Percentiles rank a stretch among this genome's conserved stretches.
Conservation (phyloP, 2,888 invertebrate genomes). For the Chouioia cunea region DNA sequence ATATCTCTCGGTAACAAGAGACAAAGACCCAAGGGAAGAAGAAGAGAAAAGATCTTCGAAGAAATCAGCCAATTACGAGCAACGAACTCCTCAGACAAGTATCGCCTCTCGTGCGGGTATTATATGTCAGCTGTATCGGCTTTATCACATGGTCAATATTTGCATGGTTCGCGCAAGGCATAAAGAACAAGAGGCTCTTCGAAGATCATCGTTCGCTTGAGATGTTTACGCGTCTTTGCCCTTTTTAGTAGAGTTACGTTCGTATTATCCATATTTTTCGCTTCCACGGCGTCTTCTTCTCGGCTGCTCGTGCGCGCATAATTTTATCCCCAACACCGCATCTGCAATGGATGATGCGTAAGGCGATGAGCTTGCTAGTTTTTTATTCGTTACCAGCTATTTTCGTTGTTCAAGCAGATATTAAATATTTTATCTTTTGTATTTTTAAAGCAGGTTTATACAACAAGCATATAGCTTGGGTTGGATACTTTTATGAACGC, state of each 20-base stretch:
- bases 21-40: too few relatives aligned
- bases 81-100: too few relatives aligned
- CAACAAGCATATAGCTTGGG: too few relatives aligned
- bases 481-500: too few relatives aligned
- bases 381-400: not conserved
- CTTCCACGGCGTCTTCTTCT: slow-evolving; percentile 7
- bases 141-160: slow-evolving; percentile 63
- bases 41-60: too few relatives aligned
- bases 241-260: slow-evolving; percentile 34
- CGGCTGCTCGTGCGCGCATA: slow-evolving; percentile 16
- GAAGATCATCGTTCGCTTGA: slow-evolving; percentile 37
- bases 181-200: slow-evolving; percentile 47
- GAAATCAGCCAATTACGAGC: too few relatives aligned
- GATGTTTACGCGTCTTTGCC: slow-evolving; percentile 46
- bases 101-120: slow-evolving; percentile 7
- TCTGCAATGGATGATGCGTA: too few relatives aligned
- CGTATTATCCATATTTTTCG: slow-evolving; percentile 27
- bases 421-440: too few relatives aligned
- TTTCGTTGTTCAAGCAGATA: too few relatives aligned
- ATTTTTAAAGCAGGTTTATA: too few relatives aligned
- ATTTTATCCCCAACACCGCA: too few relatives aligned
- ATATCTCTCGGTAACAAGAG: too few relatives aligned
- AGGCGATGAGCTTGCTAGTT: slow-evolving; percentile 16
- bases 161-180: slow-evolving; percentile 59
- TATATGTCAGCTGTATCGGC: slow-evolving; percentile 31